Evolutionary conservation across 2,797 vertebrate genomes (phyloP).

Genomic region (Naso thynnoides): DNA sequence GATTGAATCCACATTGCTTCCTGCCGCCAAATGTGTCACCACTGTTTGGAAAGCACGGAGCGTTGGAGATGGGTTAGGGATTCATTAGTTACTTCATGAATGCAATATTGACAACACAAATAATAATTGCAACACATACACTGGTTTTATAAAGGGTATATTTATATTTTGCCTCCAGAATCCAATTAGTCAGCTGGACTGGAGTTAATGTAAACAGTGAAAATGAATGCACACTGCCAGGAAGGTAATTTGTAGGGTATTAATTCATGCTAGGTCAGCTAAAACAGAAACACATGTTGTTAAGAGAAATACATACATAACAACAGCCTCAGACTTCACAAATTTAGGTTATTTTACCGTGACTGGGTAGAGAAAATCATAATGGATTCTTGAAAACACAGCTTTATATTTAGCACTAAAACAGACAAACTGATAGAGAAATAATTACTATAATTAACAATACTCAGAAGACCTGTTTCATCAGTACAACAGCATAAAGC

Average conservation of each 20-base stretch:
- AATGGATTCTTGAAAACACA: not conserved
- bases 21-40: slow-evolving; percentile 44
- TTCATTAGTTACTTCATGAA: slow-evolving; percentile 54
- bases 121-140: slow-evolving; percentile 26
- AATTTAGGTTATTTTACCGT: not conserved
- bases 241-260: slow-evolving; percentile 19
- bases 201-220: slow-evolving; percentile 19
- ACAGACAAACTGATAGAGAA: not conserved
- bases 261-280: slow-evolving; percentile 20
- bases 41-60: slow-evolving; percentile 36
- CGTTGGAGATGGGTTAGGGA: slow-evolving; percentile 1
- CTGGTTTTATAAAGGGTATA: slow-evolving; percentile 19
- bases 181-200: slow-evolving; percentile 36
- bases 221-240: slow-evolving; percentile 22
- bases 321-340: slow-evolving; percentile 1
- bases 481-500: not conserved
- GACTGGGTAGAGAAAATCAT: not conserved
- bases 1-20: slow-evolving; percentile 36
- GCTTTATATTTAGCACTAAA: not conserved
- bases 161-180: slow-evolving; percentile 22
- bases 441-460: not conserved
- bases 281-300: slow-evolving; percentile 3
- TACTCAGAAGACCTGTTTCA: not conserved
- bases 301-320: not conserved
- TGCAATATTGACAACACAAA: slow-evolving; percentile 42